A percentile compares a stretch with the other conserved stretches of the same genome.
Conservation (phyloP, 1,140 invertebrate species). For the Ganaspis sp. region DNA sequence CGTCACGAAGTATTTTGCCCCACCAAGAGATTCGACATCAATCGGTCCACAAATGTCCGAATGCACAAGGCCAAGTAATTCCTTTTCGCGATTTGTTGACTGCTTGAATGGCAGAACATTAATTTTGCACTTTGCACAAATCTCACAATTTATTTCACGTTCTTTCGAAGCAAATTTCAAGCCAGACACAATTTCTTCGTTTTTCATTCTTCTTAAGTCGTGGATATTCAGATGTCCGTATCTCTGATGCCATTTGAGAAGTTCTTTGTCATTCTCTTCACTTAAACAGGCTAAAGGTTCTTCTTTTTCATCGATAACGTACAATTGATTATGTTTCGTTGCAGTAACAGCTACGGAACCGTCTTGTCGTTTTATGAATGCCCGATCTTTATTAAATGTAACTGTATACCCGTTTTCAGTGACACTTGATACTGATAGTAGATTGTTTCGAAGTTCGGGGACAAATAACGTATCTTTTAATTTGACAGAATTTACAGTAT, state of each 20-base stretch:
- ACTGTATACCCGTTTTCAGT: conserved; percentile 45
- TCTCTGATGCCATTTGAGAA: conserved; percentile 34
- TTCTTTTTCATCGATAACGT: conserved; percentile 39
- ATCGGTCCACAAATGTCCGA: conserved; percentile 54
- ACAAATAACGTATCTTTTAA: too few relatives aligned
- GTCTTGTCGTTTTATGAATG: conserved; percentile 6
- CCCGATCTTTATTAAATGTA: conserved; percentile 37
- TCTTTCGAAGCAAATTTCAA: neutral
- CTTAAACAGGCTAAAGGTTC: conserved; percentile 1
- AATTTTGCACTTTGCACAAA: conserved; percentile 40
- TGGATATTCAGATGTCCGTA: conserved; percentile 28
- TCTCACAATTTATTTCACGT: conserved; percentile 32
- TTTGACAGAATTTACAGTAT: too few relatives aligned
- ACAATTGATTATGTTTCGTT: conserved; percentile 36
- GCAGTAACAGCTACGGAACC: conserved; percentile 37
- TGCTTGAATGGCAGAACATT: conserved; percentile 32
- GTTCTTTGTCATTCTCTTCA: neutral
- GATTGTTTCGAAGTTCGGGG: too few relatives aligned
- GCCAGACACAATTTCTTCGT: neutral
- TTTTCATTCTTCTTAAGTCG: conserved; percentile 32
- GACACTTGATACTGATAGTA: conserved; percentile 43
- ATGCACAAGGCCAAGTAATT: conserved; percentile 45
- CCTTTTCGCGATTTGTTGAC: conserved; percentile 35
- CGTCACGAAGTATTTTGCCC: conserved; percentile 47
- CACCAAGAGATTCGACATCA: conserved; percentile 53